A percentile compares a stretch with the other conserved stretches of the same genome.
Conservation (phyloP, 2,113 vertebrate species). For the Alligator mississippiensis region DNA sequence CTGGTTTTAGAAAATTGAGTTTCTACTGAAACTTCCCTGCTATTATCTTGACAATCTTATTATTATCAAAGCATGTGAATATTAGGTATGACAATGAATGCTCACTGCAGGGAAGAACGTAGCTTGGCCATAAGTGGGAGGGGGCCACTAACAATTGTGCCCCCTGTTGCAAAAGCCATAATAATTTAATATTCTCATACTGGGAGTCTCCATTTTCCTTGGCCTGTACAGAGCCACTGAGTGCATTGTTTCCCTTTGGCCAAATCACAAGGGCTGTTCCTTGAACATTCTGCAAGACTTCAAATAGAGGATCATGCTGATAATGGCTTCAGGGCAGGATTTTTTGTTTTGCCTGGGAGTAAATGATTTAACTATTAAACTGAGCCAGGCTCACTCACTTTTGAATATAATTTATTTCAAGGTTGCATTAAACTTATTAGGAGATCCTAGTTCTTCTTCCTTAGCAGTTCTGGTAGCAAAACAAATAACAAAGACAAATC, state of each 20-base stretch:
- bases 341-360: conserved; percentile 66
- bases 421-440: conserved; percentile 55
- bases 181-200: conserved; percentile 78
- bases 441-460: conserved; percentile 44
- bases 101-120: conserved; percentile 62
- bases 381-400: conserved; percentile 44
- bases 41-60: conserved; percentile 76
- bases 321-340: conserved; percentile 75
- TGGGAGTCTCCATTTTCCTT: conserved; percentile 56
- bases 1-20: conserved; percentile 73
- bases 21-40: conserved; percentile 74
- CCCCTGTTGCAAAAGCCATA: conserved; percentile 66
- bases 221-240: neutral
- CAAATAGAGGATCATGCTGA: conserved; percentile 76
- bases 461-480: neutral
- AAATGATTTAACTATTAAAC: conserved; percentile 69
- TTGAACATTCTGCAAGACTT: conserved; percentile 71
- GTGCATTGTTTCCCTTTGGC: conserved; percentile 61
- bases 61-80: conserved; percentile 78
- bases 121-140: conserved; percentile 56
- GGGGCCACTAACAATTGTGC: conserved; percentile 49
- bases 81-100: conserved; percentile 65
- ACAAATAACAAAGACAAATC: conserved; percentile 2
- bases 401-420: conserved; percentile 68
- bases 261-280: conserved; percentile 64